phyloP scores from a whole-genome alignment of 2,113 vertebrate genomes.

The Dicerorhinus sumatrensis region DNA sequence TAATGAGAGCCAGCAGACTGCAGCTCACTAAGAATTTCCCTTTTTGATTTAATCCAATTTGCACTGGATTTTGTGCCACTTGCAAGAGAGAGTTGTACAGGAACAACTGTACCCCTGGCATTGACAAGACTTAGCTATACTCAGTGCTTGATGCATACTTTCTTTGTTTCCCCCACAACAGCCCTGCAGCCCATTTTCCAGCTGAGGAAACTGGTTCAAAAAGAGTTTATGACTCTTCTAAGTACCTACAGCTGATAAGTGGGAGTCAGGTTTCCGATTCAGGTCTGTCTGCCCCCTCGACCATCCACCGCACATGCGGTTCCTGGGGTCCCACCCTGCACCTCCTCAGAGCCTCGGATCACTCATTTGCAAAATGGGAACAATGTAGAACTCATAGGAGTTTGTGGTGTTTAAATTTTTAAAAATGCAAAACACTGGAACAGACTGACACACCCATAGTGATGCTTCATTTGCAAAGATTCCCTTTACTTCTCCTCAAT shows the following conservation, averaged over 20 bases:
- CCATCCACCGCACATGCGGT: rapidly evolving
- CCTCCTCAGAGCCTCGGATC: neutral
- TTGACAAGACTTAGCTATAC: rapidly evolving
- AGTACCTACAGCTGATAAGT: too few relatives aligned
- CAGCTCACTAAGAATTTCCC: neutral
- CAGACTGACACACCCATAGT: rapidly evolving
- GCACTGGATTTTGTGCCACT: neutral
- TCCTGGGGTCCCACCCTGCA: rapidly evolving
- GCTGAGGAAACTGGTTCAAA: neutral
- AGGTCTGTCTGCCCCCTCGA: neutral
- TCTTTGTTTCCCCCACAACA: rapidly evolving
- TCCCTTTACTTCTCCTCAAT: neutral
- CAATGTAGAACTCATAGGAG: rapidly evolving
- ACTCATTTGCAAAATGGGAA: neutral
- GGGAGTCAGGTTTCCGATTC: neutral
- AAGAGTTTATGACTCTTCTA: neutral
- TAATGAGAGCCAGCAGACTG: neutral
- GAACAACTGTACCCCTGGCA: rapidly evolving
- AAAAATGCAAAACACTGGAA: neutral
- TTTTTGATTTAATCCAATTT: too few relatives aligned
- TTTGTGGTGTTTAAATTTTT: neutral
- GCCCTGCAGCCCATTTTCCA: neutral
- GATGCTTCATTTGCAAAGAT: rapidly evolving
- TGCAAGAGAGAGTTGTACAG: neutral
- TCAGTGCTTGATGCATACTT: rapidly evolving